A percentile compares a stretch with the other conserved stretches of the same genome.
These are phyloP conservation scores for Pipistrellus pygmaeus DNA, from an alignment of 2,797 vertebrate species.

Conservation along the genomic window DNA sequence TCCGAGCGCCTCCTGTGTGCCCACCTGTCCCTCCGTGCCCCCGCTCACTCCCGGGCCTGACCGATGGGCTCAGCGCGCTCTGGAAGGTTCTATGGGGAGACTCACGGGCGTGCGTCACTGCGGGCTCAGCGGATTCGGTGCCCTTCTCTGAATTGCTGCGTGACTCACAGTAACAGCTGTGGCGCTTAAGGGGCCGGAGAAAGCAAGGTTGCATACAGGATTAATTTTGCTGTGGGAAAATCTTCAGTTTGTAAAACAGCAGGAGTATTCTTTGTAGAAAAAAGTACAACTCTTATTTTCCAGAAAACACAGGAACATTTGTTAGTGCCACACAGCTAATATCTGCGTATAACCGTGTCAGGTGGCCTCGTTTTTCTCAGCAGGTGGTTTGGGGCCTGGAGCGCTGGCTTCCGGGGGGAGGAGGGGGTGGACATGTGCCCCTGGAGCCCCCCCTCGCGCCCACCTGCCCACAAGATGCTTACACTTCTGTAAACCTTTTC, in stretches of 20 bases:
- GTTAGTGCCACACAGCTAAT: not conserved
- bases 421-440: not conserved
- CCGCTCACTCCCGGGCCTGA: not conserved
- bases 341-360: not conserved
- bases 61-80: not conserved
- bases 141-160: not conserved
- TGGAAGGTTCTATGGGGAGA: not conserved
- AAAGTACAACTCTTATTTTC: not conserved
- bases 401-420: not conserved
- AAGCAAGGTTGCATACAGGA: not conserved
- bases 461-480: not conserved
- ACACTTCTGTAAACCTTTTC: not conserved
- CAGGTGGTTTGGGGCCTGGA: not conserved
- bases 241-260: not conserved
- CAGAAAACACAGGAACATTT: not conserved
- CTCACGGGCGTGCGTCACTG: fast-evolving
- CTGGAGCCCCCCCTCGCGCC: not conserved
- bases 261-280: not conserved
- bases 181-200: not conserved
- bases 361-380: not conserved
- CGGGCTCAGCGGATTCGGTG: not conserved
- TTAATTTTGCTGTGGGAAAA: not conserved
- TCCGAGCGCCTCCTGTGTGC: not conserved
- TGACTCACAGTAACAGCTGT: not conserved
- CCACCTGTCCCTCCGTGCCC: too few relatives aligned